Base-by-base conservation (phyloP, 2,888 invertebrate genomes). In the Ophion ellenae region DNA sequence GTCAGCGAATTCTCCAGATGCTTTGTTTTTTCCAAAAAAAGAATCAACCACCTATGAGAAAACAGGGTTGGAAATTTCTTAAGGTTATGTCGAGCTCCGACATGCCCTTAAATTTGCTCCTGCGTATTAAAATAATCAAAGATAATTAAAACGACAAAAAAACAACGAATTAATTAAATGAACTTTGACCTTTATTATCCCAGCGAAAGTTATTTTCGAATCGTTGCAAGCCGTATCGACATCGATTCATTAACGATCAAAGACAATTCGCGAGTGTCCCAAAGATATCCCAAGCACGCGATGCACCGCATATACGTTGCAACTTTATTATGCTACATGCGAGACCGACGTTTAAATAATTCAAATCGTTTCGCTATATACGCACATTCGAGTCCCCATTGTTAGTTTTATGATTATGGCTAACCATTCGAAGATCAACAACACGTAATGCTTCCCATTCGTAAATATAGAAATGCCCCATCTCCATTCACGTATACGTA, bases 371-470 rank as follows among this genome's bases (percentile, higher is more conserved):
- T 89, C 87, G 85, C 90, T 88, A 84, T 85, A 86, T 89, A 89
- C 85, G 84, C 86, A 86, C 89, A 88, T 20, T 9, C 73, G 67
- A 61, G 69, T 88, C 87, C 86, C 90, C 89, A 92, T 92, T 92
- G 92, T 85, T 77, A 24, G 59, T 61, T 74, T 70, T 92, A 90
- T 92, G 92, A 88, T 92, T 91, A 92, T 92, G 87, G 84, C 59
- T 28, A 53, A 63, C 89, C 90, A 88, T 87, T 63, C 73, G n/a
- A 59, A 74, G 81, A 84, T 74, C 36, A 45, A 53, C 40, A 61
- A 70, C 71, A 57, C 63, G 71, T 81, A 85, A 88, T 85, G 79
- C 66, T 53, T 81, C 78, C 83, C 73, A 69, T 83, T 32, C 57
- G 77, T 70, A 57, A 81, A 79, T 71, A 73, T 47, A 77, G 40